A percentile compares a stretch with the other conserved stretches of the same genome.
Evolutionary conservation across 2,888 invertebrate genomes (phyloP).

Genomic region (Oasisia sp.): DNA sequence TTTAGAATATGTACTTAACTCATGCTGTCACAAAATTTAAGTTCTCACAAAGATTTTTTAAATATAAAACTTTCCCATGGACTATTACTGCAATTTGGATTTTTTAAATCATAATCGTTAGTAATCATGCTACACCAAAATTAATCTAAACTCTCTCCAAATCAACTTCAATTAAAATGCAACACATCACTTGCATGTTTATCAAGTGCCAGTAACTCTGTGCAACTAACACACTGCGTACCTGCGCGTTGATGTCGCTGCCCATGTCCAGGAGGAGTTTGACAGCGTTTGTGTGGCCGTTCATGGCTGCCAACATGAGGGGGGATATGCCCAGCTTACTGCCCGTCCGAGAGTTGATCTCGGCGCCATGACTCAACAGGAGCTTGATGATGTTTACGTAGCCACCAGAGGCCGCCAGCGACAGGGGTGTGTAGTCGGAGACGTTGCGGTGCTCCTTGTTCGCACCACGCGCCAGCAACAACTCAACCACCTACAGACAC

Average conservation of each 20-base stretch:
- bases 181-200: no score
- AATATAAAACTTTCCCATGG: background rate
- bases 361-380: constrained; percentile 91
- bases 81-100: background rate
- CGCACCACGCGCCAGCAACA: constrained; percentile 86
- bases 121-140: background rate
- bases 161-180: background rate
- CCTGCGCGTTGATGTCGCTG: constrained; percentile 97
- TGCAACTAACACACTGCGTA: constrained; percentile 30
- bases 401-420: constrained; percentile 96
- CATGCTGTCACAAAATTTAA: background rate
- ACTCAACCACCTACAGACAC: constrained; percentile 79
- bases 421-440: constrained; percentile 98
- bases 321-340: constrained; percentile 98
- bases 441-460: constrained; percentile 97
- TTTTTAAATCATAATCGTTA: background rate
- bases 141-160: background rate
- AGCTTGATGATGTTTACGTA: constrained; percentile 98
- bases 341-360: constrained; percentile 90
- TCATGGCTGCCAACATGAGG: constrained; percentile 99
- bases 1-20: background rate
- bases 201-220: no score
- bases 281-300: constrained; percentile 95
- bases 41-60: background rate
- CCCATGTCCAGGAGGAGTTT: constrained; percentile 95